Evolutionary conservation across 2,888 invertebrate species (phyloP), one percentile per base, ranked within the genome.

Genomic region (Synergus laeviventris): DNA sequence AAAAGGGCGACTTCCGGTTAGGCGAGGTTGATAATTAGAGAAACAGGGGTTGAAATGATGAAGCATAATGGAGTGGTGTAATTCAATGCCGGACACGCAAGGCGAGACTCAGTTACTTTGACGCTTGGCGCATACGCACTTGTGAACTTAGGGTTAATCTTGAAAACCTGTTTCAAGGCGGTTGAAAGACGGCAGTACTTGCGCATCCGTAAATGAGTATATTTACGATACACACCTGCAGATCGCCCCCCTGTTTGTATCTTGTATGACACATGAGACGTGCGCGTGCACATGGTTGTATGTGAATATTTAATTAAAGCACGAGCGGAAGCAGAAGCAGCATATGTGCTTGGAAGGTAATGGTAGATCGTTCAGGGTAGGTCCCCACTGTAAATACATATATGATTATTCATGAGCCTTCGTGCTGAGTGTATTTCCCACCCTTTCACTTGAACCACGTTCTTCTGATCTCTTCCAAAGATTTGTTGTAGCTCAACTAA

Each of bases 251-350:
- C 24, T 45, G 9, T 45, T 31, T 70, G 21, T 31, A 21, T 5
- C 3, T 9, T 16, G 16, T 24, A 16, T 14, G 16, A 1, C 31
- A 31, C 11, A 70, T 45, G 49, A n/a, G 66, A 76, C 36, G 75
- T 80, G 78, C 79, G 76, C 79, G 77, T 79, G 80, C 79, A 78
- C 66, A 31, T 70, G n/a, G 31, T 70, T 84, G 85, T 81, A 88
- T 86, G 87, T 86, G 88, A 89, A 89, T 89, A 87, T 88, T 88
- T 88, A 89, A 88, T 89, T 89, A 88, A 88, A 87, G 82, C 85
- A 78, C 66, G 76, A 74, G 79, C 60, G 77, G 78, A 66, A 77
- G 82, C 81, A 36, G 49, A 54, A 75, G 80, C 80, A 77, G 84
- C 85, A 84, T 84, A 87, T 84, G 84, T 78, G 85, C 79, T 77